A percentile compares a stretch with the other conserved stretches of the same genome.
Evolutionary conservation across 2,113 vertebrate genomes (phyloP).

Genomic region (Zapus hudsonius): DNA sequence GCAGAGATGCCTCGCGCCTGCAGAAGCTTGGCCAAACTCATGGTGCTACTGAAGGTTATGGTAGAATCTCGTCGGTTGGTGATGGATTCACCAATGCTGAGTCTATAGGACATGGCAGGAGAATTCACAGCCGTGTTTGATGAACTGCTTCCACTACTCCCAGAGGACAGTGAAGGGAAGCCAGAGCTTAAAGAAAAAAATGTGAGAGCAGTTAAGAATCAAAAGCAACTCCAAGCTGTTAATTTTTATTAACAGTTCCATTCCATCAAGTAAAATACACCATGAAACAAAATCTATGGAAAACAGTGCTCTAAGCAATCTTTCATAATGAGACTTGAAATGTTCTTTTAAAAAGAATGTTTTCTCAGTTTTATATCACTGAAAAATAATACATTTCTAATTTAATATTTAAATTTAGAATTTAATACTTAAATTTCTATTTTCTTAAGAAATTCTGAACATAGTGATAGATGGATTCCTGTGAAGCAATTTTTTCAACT

Average conservation of each 20-base stretch:
- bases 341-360: neutral
- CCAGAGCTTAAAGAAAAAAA: constrained; percentile 76
- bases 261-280: neutral
- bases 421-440: constrained; percentile 25
- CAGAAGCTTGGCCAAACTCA: constrained; percentile 92
- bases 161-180: constrained; percentile 77
- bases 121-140: constrained; percentile 88
- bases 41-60: constrained; percentile 86
- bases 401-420: too few species aligned
- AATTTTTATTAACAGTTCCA: neutral
- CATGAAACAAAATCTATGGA: neutral
- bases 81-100: constrained; percentile 91
- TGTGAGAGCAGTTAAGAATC: constrained; percentile 14
- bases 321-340: constrained; percentile 26
- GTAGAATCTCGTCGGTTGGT: constrained; percentile 87
- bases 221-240: neutral
- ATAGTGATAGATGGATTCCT: neutral
- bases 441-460: constrained; percentile 48
- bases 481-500: neutral
- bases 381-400: neutral
- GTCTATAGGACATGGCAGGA: constrained; percentile 89
- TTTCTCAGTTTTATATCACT: constrained; percentile 26
- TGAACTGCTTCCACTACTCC: constrained; percentile 85
- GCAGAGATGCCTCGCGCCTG: constrained; percentile 96
- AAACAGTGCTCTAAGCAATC: neutral